Conservation (phyloP, 2,888 invertebrate genomes). For the Noctua janthina region DNA sequence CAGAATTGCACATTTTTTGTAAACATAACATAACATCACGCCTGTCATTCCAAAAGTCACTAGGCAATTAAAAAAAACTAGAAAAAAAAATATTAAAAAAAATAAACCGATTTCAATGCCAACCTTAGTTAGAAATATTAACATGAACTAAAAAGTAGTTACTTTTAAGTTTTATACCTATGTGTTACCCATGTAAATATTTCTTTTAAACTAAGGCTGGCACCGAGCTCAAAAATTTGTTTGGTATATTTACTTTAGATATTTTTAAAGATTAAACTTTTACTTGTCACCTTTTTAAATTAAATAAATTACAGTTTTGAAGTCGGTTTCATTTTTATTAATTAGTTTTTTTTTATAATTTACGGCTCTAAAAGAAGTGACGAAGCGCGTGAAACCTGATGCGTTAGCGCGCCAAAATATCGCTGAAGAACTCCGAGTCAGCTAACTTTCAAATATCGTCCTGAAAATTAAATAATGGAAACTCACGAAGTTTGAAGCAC, state of each 20-base stretch:
- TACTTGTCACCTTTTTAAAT: not conserved
- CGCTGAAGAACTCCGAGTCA: slow-evolving; percentile 8
- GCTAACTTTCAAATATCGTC: slow-evolving; percentile 14
- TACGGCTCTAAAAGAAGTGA: slow-evolving; percentile 3
- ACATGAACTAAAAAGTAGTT: too few relatives aligned
- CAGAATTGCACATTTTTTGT: too few relatives aligned
- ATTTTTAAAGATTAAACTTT: not conserved
- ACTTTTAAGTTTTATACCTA: too few relatives aligned
- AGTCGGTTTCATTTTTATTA: not conserved
- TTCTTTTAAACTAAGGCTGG: not conserved
- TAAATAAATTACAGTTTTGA: not conserved
- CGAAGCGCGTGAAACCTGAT: slow-evolving; percentile 24
- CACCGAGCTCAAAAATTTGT: not conserved
- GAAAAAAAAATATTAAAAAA: too few relatives aligned
- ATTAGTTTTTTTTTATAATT: not conserved
- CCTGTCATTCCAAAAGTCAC: too few relatives aligned
- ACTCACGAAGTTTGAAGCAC: slow-evolving; percentile 14
- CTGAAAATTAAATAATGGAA: slow-evolving; percentile 13
- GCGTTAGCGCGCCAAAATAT: slow-evolving; percentile 5
- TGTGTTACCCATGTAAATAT: not conserved
- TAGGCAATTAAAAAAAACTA: not conserved
- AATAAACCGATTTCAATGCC: too few relatives aligned
- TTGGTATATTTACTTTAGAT: not conserved
- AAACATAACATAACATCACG: too few relatives aligned
- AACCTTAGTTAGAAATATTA: too few relatives aligned